phyloP scores from a whole-genome alignment of 1,140 invertebrate species.

The Tetraneura akinire region DNA sequence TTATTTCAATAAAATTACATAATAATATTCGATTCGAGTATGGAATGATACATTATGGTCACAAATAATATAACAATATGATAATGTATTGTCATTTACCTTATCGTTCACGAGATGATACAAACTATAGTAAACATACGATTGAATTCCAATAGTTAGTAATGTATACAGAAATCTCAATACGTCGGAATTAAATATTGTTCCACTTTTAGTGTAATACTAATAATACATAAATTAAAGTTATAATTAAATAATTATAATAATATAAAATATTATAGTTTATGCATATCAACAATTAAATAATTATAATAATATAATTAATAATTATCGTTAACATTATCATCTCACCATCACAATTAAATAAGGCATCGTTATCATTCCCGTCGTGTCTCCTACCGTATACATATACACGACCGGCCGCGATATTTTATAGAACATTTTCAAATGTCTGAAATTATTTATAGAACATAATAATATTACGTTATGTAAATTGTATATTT shows the following conservation, averaged over 20 bases:
- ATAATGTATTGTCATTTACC: conserved; percentile 11
- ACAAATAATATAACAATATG: too few relatives aligned
- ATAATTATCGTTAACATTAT: too few relatives aligned
- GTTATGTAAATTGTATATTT: too few relatives aligned
- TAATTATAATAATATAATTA: too few relatives aligned
- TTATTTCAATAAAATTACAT: neutral
- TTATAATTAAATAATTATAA: too few relatives aligned
- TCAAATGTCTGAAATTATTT: neutral
- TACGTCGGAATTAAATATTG: neutral
- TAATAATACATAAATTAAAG: too few relatives aligned
- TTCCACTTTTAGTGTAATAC: neutral
- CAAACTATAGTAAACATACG: conserved; percentile 3
- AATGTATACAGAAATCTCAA: neutral
- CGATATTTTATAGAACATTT: neutral
- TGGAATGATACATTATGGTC: too few relatives aligned
- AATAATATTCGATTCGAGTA: too few relatives aligned
- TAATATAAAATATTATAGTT: too few relatives aligned
- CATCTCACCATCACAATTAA: conserved; percentile 12
- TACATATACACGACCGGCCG: neutral
- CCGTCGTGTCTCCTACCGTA: neutral
- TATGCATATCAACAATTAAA: too few relatives aligned
- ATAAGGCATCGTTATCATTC: conserved; percentile 28
- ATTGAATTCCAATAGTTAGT: neutral
- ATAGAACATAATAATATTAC: too few relatives aligned
- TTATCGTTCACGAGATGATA: neutral